Conservation (phyloP, 1,140 invertebrate species). For the Copidosoma floridanum region DNA sequence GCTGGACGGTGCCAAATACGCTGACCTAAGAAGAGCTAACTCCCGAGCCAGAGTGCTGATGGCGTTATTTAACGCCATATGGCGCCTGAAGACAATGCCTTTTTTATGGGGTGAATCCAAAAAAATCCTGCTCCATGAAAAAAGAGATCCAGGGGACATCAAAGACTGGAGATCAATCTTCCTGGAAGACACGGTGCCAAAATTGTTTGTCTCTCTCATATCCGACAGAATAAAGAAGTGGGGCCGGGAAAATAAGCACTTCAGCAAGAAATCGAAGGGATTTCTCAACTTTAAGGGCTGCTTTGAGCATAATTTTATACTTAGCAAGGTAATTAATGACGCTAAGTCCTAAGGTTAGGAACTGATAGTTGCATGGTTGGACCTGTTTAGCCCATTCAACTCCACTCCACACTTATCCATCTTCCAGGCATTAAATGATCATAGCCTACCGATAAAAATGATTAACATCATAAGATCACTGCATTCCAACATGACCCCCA, state of each 20-base stretch:
- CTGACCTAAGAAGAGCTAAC: neutral
- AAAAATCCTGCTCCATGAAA: conserved; percentile 44
- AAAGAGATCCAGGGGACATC: conserved; percentile 30
- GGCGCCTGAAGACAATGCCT: neutral
- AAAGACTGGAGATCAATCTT: conserved; percentile 45
- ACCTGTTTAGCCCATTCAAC: conserved; percentile 40
- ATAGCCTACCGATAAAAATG: conserved; percentile 11
- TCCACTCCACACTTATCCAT: conserved; percentile 41
- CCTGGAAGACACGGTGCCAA: conserved; percentile 35
- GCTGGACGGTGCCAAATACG: neutral
- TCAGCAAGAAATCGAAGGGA: conserved; percentile 34
- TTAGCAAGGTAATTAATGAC: conserved; percentile 31
- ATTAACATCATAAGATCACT: conserved; percentile 26
- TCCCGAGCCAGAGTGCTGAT: neutral
- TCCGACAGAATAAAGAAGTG: conserved; percentile 29
- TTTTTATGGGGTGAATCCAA: conserved; percentile 1
- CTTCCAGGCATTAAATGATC: neutral
- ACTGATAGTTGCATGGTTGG: conserved; percentile 33
- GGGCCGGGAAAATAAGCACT: conserved; percentile 14
- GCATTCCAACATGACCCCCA: neutral
- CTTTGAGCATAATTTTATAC: conserved; percentile 45
- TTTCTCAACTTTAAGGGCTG: conserved; percentile 42
- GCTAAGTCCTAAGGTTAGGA: conserved; percentile 15
- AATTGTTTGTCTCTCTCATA: conserved; percentile 41
- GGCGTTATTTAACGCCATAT: neutral